Base-by-base conservation (phyloP, 2,888 invertebrate genomes). In the Diarsia rubi region DNA sequence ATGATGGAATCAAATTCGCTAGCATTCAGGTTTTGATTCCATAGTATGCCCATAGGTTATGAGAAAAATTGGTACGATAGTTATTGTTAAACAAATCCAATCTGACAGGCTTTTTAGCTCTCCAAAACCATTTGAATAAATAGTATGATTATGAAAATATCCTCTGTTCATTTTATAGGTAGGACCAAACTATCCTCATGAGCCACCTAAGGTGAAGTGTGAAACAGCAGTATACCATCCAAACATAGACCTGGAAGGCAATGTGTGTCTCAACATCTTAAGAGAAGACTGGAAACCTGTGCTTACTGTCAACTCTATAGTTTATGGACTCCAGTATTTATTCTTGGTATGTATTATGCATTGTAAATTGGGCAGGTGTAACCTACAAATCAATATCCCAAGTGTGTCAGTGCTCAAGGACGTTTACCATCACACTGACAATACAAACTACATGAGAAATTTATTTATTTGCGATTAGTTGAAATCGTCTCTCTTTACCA, bases 281-380 rank as follows among this genome's bases (percentile, higher is more conserved):
- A 97, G 99, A 91, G 99, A 99, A 97, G 99, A 99, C 96, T 99
- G 99, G 99, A 99, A 99, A 96, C 99, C 99, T 78, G 99, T 99
- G 82, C 97, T 99, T 88, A 99, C 99, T 78, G 99, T 99, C 89
- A 99, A 99, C 95, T 99, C 99, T 85, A 99, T 99, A 95, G 99
- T 99, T 75, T 99, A 99, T 96, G 99, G 99, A 86, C 97, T 99
- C 91, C 99, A 99, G 95, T 99, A 99, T 97, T 97, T 99, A 92
- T 99, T 99, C 94, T 96, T 99, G 97, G 99, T 99, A 86, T 92
- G 95, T 91, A 31, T 77, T 73, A 21, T 59, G 31, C 27, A 27
- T 27, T 57, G 57, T 59, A 59, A 19, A 19, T 59, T 4, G 0
- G 27, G 19, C 3, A 4, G 16, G 19, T 59, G 57, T 59, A 31